phyloP scores from a whole-genome alignment of 1,140 invertebrate species.

The Teleopsis dalmanni region DNA sequence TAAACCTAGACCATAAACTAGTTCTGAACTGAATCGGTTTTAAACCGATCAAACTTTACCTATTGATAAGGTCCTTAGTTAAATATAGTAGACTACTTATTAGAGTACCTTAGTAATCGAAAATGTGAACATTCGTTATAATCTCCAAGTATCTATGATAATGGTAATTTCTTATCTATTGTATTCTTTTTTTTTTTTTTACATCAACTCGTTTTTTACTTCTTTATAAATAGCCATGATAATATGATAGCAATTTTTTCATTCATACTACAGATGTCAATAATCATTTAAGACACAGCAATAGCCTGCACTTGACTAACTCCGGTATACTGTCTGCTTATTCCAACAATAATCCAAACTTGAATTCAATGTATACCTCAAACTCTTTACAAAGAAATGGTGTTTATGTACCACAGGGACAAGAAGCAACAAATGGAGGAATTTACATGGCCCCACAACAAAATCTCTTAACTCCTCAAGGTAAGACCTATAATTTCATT shows the following conservation, averaged over 20 bases:
- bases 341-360: conserved; percentile 13
- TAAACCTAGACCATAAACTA: too few species aligned
- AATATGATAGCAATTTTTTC: too few species aligned
- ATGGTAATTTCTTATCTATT: too few species aligned
- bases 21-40: too few species aligned
- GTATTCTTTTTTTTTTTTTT: conserved; percentile 1
- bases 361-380: conserved; percentile 26
- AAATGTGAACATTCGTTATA: too few species aligned
- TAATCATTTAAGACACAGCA: conserved; percentile 1
- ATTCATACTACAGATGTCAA: conserved; percentile 7
- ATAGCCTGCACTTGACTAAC: neutral
- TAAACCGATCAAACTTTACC: too few species aligned
- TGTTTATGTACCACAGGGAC: conserved; percentile 24
- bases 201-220: neutral
- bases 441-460: conserved; percentile 16
- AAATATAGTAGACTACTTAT: too few species aligned
- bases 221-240: too few species aligned
- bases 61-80: too few species aligned
- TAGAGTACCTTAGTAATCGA: too few species aligned
- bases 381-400: conserved; percentile 25
- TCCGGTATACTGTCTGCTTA: neutral
- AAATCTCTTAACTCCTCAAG: conserved; percentile 12
- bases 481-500: too few species aligned
- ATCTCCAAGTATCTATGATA: too few species aligned
- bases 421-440: neutral